Base-by-base conservation (phyloP, 2,113 vertebrate genomes). In the Pedionomus torquatus region DNA sequence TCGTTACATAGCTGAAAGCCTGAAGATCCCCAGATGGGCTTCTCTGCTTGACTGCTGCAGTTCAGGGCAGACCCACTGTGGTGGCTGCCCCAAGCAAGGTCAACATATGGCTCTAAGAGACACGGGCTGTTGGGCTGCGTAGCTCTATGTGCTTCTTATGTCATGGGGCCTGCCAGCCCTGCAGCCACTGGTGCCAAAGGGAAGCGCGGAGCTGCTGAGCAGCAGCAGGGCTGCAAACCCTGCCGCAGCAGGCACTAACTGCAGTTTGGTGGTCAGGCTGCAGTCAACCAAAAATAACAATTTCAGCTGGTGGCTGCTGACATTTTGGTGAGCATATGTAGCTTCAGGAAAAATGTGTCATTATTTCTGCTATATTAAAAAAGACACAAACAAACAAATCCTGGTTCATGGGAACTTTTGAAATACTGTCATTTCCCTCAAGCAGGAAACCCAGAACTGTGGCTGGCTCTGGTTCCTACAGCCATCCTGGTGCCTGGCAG, bases 81-180 rank as follows among this genome's bases (percentile, higher is more conserved):
- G 2, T 2, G 51, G 20, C 35, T 70, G 66, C 63, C 41, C 37
- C 3, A 8, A 19, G 19, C 26, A 39, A 48, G 33, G 58, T 63
- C 46, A 69, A 16, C n/a, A 43, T 21, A 7, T 4, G 33, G 28
- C 37, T 60, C 52, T 5, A 5, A 61, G 39, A 57, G 24, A 24
- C 2, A 3, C 14, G 31, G 49, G 33, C 20, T 3, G 0, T 6
- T 9, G 17, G 1, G 26, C 28, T 94, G 51, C 0, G 0, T 4
- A 46, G 60, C 17, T 8, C 11, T 21, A 7, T 0, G 0, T 55
- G 71, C 15, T 55, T 57, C 2, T 33, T 46, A 46, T 23, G 28
- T 51, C 3, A 0, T 4, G 48, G 18, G 43, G 31, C 61, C 65
- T 57, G 52, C 15, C 70, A 66, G 57, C 37, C 21, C 41, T 6